Conservation (phyloP, 2,888 invertebrate genomes). For the Teinopalpus imperialis region DNA sequence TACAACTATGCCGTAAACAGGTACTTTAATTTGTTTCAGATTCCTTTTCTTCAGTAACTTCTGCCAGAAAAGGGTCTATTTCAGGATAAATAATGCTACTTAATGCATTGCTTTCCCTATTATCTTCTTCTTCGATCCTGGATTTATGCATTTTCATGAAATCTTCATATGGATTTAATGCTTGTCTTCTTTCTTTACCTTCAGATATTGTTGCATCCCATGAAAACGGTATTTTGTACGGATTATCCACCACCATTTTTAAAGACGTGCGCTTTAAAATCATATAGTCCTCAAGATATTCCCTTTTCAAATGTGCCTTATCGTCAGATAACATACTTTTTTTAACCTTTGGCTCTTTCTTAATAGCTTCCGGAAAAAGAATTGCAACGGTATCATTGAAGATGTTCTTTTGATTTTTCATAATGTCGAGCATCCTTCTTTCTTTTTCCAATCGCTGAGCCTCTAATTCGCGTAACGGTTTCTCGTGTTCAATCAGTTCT, state of each 20-base stretch:
- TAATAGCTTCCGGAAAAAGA: slow-evolving; percentile 83
- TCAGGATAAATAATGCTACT: no score
- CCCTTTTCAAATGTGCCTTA: slow-evolving; percentile 54
- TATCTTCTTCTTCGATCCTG: slow-evolving; percentile 49
- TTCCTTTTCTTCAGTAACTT: no score
- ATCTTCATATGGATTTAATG: slow-evolving; percentile 63
- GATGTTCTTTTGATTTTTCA: slow-evolving; percentile 82
- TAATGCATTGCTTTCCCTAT: neutral
- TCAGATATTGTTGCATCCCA: slow-evolving; percentile 80
- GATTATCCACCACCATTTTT: slow-evolving; percentile 67
- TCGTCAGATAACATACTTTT: slow-evolving; percentile 69
- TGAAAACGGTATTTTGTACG: slow-evolving; percentile 73
- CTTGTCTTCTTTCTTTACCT: slow-evolving; percentile 72
- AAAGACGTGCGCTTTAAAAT: slow-evolving; percentile 49
- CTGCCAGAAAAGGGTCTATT: no score
- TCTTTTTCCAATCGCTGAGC: slow-evolving; percentile 81
- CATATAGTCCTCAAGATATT: slow-evolving; percentile 62
- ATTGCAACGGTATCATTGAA: slow-evolving; percentile 85
- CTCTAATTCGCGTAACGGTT: slow-evolving; percentile 82
- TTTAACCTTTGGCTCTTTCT: slow-evolving; percentile 63
- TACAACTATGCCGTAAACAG: no score
- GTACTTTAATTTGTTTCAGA: no score
- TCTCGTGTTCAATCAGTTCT: slow-evolving; percentile 82
- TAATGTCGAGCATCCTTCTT: slow-evolving; percentile 77
- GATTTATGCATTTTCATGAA: slow-evolving; percentile 56